Percentiles rank a stretch among this genome's conserved stretches.
phyloP scores from a whole-genome alignment of 2,888 invertebrate species.

The Didymodactylos carnosus region DNA sequence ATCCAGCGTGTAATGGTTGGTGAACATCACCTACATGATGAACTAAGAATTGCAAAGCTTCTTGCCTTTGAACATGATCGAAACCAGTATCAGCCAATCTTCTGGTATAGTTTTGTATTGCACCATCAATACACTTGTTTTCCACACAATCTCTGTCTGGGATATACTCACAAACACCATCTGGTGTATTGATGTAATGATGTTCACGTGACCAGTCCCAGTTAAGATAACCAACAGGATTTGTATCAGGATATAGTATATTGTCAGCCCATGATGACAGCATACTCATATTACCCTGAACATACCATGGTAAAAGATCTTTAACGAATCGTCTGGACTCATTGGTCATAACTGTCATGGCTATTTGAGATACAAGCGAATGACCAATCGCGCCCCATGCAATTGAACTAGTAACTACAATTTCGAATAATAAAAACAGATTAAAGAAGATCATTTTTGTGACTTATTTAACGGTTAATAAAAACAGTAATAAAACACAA shows the following conservation, averaged over 20 bases:
- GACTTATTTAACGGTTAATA: too few species aligned
- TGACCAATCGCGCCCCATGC: not conserved
- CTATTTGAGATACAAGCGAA: not conserved
- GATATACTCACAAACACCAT: not conserved
- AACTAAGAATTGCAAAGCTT: not conserved
- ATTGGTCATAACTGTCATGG: not conserved
- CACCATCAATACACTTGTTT: not conserved
- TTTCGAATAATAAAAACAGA: too few species aligned
- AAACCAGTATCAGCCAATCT: not conserved
- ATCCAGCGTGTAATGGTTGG: not conserved
- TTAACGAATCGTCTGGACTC: not conserved
- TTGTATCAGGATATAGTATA: not conserved
- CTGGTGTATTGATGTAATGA: not conserved
- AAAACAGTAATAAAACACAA: too few species aligned
- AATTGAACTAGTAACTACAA: too few species aligned
- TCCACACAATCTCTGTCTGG: not conserved
- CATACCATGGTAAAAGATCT: not conserved
- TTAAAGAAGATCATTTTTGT: too few species aligned
- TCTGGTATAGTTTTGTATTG: not conserved
- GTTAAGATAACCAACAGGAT: not conserved
- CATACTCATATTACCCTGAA: not conserved
- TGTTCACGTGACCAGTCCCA: not conserved
- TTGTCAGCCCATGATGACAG: not conserved
- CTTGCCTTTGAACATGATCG: not conserved
- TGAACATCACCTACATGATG: not conserved